Base-by-base conservation (phyloP, 1,140 invertebrate genomes). In the Oreohelix idahoensis region DNA sequence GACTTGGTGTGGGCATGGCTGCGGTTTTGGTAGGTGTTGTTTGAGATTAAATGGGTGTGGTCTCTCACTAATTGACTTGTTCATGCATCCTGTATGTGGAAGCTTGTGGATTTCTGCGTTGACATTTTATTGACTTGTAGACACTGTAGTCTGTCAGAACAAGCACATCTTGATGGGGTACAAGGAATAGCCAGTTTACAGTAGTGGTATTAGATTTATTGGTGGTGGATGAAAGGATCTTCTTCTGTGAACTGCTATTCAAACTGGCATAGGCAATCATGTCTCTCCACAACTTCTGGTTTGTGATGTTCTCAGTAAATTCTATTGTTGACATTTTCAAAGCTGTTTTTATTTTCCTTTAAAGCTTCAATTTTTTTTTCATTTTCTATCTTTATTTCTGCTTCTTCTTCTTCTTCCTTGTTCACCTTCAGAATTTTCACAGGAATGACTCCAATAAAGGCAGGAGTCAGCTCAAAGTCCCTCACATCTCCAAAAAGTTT, bases 1-100 rank as follows among this genome's bases (percentile, higher is more conserved):
- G 23, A n/a, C 8, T 74, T 42, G 71, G 71, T 74, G 38, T 74
- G 71, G 71, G 71, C 42, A 29, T 74, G 71, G 71, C 23, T 53
- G 11, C 32, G 49, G 75, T 35, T 53, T 53, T 26, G 58, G 29
- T 79, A 53, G 58, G 53, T 66, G 77, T 66, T 49, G 51, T 79
- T 39, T 78, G 42, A 29, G 53, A n/a, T 20, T 15, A 66, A 11
- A 42, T 73, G 71, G 71, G 71, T 42, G 38, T 73, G 71, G 71
- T 73, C 38, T 42, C 38, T n/a, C 39, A 45, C 39, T 73, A 45
- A 73, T 42, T 51, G 49, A 77, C 75, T 53, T 17, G 4, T 53
- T 45, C 4, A 71, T 71, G 69, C 69, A 71, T 35, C 32, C 20
- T 73, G 71, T 73, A 42, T 42, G 11, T 66, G 63, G 29, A 66